A percentile compares a stretch with the other conserved stretches of the same genome.
These are phyloP conservation scores for Psylliodes chrysocephalus DNA, from an alignment of 2,888 invertebrate species.

Conservation along the genomic window DNA sequence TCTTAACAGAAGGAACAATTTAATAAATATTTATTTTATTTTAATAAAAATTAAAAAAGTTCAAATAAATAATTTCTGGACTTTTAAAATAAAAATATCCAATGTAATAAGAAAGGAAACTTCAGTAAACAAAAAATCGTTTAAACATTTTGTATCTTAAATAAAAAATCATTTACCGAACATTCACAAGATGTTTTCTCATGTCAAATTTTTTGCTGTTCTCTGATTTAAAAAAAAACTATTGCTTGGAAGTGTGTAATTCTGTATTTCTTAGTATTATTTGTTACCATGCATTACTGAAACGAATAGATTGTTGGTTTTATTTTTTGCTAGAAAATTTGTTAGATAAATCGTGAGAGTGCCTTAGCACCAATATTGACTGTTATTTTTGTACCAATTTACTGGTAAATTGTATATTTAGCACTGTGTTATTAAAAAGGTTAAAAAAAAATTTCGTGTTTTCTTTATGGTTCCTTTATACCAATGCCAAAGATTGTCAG, in stretches of 20 bases:
- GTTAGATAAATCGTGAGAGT: slow-evolving; percentile 50
- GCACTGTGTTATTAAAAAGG: slow-evolving; percentile 47
- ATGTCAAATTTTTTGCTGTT: neutral
- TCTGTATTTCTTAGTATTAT: slow-evolving; percentile 24
- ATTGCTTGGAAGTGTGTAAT: slow-evolving; percentile 13
- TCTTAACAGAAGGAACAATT: no score
- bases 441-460: slow-evolving; percentile 24
- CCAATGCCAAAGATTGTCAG: no score
- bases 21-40: no score
- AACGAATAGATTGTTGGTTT: slow-evolving; percentile 20
- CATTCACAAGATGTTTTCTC: neutral
- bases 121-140: no score
- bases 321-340: slow-evolving; percentile 31
- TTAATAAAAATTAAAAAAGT: no score
- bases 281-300: slow-evolving; percentile 26
- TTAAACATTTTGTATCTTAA: no score
- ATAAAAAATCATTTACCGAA: neutral
- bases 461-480: no score
- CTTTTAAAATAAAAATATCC: no score
- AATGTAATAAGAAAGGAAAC: no score
- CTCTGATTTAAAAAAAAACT: neutral
- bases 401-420: slow-evolving; percentile 46
- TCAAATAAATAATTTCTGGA: no score
- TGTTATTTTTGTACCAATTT: slow-evolving; percentile 49
- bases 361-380: slow-evolving; percentile 53